A percentile compares a stretch with the other conserved stretches of the same genome.
Conservation (phyloP, 2,888 invertebrate genomes). For the Dryocosmus kuriphilus region DNA sequence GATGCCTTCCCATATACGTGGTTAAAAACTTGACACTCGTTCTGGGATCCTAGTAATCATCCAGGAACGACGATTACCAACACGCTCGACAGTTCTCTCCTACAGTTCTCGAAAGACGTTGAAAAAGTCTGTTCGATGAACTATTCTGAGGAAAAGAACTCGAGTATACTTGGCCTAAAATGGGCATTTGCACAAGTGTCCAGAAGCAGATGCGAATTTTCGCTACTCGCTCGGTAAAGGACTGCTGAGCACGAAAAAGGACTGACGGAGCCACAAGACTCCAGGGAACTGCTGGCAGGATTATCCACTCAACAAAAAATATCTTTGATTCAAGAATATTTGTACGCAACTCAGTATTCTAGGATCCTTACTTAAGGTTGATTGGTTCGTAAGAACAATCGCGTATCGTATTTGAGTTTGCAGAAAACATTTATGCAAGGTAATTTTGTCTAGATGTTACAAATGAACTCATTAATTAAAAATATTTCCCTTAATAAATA, state of each 20-base stretch:
- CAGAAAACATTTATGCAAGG: neutral
- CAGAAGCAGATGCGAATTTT: slow-evolving; percentile 18
- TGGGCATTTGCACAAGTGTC: slow-evolving; percentile 31
- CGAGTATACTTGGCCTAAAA: slow-evolving; percentile 15
- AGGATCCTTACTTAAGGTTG: neutral
- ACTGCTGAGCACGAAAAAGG: slow-evolving; percentile 11
- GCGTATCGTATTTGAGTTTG: too few relatives aligned
- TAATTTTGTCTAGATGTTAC: neutral
- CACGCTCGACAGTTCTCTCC: slow-evolving; percentile 56
- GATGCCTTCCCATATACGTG: slow-evolving; percentile 53
- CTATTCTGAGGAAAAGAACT: slow-evolving; percentile 31
- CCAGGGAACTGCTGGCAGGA: slow-evolving; percentile 19
- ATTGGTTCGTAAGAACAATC: neutral
- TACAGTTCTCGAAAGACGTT: slow-evolving; percentile 57
- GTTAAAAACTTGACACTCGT: slow-evolving; percentile 56
- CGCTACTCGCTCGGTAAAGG: slow-evolving; percentile 10
- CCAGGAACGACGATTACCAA: slow-evolving; percentile 65
- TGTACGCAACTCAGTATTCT: neutral
- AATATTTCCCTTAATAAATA: neutral
- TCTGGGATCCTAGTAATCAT: slow-evolving; percentile 60
- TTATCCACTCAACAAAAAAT: neutral
- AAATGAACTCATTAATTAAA: neutral
- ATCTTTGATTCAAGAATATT: slow-evolving; percentile 2
- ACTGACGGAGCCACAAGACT: neutral
- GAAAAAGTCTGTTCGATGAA: slow-evolving; percentile 30